A percentile compares a stretch with the other conserved stretches of the same genome.
These are phyloP conservation scores for Ephialtes manifestator DNA, from an alignment of 2,888 invertebrate species.

Conservation along the genomic window DNA sequence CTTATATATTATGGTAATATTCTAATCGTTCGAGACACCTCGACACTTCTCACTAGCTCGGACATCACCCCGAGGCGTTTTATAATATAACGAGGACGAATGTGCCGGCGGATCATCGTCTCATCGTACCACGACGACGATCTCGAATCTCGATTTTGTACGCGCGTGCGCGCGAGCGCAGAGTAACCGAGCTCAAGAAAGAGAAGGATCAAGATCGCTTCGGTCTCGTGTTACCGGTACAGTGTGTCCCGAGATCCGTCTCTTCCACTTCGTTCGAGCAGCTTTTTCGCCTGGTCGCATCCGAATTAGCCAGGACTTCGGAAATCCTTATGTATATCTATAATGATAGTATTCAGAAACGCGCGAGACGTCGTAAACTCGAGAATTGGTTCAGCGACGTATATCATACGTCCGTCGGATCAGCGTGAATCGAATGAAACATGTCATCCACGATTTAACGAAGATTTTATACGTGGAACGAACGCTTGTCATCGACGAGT, in stretches of 20 bases:
- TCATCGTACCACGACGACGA: conserved; percentile 33
- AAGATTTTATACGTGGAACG: conserved; percentile 26
- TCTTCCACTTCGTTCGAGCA: conserved; percentile 83
- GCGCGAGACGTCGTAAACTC: conserved; percentile 38
- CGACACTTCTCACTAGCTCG: conserved; percentile 78
- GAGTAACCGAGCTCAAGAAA: conserved; percentile 63
- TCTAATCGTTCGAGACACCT: conserved; percentile 83
- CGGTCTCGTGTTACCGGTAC: conserved; percentile 79
- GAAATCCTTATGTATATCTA: conserved; percentile 40
- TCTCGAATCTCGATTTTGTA: conserved; percentile 80
- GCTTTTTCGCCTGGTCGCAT: conserved; percentile 82
- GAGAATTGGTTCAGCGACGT: conserved; percentile 55
- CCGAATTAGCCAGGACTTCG: conserved; percentile 77
- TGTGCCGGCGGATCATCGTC: conserved; percentile 69
- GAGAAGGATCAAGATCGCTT: conserved; percentile 69
- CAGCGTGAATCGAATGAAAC: conserved; percentile 46
- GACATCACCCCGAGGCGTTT: conserved; percentile 48
- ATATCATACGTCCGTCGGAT: conserved; percentile 26
- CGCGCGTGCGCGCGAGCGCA: conserved; percentile 70
- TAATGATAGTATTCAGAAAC: conserved; percentile 16
- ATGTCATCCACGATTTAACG: conserved; percentile 44
- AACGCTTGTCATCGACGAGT: conserved; percentile 14
- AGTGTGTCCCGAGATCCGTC: conserved; percentile 76
- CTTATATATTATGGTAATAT: conserved; percentile 78
- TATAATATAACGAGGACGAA: conserved; percentile 68